Base-by-base conservation (phyloP, 2,797 vertebrate genomes). In the Benthosema pterotum region DNA sequence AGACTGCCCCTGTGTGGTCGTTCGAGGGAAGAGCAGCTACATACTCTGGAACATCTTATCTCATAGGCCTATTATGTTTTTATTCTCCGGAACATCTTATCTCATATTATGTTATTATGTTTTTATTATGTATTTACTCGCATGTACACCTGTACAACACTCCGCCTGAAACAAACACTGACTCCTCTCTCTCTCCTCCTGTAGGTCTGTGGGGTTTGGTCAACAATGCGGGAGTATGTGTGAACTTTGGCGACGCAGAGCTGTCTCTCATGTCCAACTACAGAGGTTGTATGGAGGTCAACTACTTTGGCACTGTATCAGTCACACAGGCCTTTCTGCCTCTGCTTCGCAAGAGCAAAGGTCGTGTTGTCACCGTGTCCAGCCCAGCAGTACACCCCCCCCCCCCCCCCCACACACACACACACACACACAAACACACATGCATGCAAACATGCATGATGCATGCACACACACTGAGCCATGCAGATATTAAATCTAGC, bases 301-400 rank as follows among this genome's bases (percentile, higher is more conserved):
- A 99, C 82, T 99, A 98, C 87, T 98, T 99, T 0, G 97, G 97
- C 3, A 92, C 95, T 0, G 78, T 99, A 57, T 90, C 83, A 14
- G 74, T 98, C 64, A 98, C 97, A 68, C 95, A 95, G 74, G 90
- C 89, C 28, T 93, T 99, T 75, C 90, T 99, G 75, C 96, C 97
- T 0, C 85, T 98, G 63, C 72, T 98, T 25, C 92, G 97, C 15
- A 91, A 80, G 0, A 75, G 91, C 0, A 90, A 88, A 2, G 97
- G 97, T 19, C 93, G 97, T 56, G 93, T 99, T 0, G 83, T 98
- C 69, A 95, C 93, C 0, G 76, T 99, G 52, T 95, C 96, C 77
- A 99, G 97, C 83, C 97, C 97, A 0, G 95, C 96, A 0, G 97
- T n/a, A n/a, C n/a, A n/a, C n/a, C n/a, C n/a, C n/a, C n/a, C n/a